phyloP scores from a whole-genome alignment of 2,113 vertebrate species.

The Atrichornis clamosus region DNA sequence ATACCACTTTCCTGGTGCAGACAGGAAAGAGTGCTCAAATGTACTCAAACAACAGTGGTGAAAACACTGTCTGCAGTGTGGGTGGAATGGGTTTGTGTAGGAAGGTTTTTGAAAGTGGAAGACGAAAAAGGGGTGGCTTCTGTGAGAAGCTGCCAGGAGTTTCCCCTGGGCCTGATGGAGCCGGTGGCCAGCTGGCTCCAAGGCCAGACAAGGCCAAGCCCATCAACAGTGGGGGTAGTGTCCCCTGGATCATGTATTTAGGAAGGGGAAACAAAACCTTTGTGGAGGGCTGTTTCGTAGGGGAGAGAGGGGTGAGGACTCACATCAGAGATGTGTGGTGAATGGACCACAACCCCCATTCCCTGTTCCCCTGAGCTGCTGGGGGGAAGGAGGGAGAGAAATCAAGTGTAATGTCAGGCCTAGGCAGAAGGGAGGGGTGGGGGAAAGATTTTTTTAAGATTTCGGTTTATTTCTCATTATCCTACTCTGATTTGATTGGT shows the following conservation, averaged over 20 bases:
- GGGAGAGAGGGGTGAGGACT: not conserved
- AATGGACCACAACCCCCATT: not conserved
- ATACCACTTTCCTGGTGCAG: not conserved
- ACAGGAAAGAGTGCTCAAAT: not conserved
- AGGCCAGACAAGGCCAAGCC: not conserved
- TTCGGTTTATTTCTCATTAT: not conserved
- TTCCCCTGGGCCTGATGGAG: fast-evolving
- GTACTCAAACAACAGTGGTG: not conserved
- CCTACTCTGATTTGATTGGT: not conserved
- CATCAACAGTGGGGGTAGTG: fast-evolving
- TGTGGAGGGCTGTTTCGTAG: too few species aligned
- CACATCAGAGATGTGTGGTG: not conserved
- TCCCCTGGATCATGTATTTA: too few species aligned
- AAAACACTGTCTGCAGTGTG: not conserved
- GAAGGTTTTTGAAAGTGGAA: too few species aligned
- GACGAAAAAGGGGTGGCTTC: not conserved
- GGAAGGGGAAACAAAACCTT: not conserved
- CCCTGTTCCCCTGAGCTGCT: not conserved
- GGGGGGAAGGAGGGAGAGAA: not conserved
- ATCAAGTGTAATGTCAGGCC: not conserved
- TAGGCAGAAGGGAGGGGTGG: not conserved
- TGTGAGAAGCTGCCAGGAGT: not conserved
- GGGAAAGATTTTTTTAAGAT: not conserved
- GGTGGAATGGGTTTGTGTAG: not conserved
- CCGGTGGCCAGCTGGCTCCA: fast-evolving